Evolutionary conservation across 2,888 invertebrate species (phyloP).

Genomic region (Epinotia nisella): DNA sequence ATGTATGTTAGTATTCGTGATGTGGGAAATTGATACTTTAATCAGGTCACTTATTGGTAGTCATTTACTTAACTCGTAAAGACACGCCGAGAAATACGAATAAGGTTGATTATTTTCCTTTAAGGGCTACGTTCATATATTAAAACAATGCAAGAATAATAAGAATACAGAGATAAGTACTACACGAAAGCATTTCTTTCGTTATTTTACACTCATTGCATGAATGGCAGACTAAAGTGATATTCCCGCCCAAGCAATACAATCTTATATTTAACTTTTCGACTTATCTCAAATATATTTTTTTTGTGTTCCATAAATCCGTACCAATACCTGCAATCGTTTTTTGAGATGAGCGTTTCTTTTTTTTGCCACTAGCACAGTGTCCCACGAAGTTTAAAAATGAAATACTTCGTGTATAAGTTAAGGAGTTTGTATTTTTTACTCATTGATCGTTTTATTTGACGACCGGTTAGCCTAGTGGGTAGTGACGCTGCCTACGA

Average conservation of each 20-base stretch:
- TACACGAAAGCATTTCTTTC: not conserved
- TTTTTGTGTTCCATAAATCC: not conserved
- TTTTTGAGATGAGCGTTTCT: too few species aligned
- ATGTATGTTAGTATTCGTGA: constrained; percentile 19
- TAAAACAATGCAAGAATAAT: not conserved
- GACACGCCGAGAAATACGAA: not conserved
- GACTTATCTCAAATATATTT: not conserved
- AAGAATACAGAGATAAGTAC: too few species aligned
- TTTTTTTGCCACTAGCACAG: too few species aligned
- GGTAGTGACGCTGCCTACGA: too few species aligned
- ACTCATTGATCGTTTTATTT: too few species aligned
- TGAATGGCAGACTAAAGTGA: not conserved
- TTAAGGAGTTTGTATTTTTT: too few species aligned
- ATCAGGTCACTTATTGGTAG: constrained; percentile 31
- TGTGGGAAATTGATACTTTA: constrained; percentile 40
- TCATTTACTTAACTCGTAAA: constrained; percentile 16
- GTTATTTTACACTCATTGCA: not conserved
- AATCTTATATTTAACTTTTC: not conserved
- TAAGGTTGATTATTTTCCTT: not conserved
- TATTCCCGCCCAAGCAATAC: not conserved
- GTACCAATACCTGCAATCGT: not conserved
- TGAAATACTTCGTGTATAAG: too few species aligned
- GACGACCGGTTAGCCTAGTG: too few species aligned
- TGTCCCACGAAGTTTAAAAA: too few species aligned
- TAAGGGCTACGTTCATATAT: not conserved